A percentile compares a stretch with the other conserved stretches of the same genome.
Conservation (phyloP, 35 echinoderm and acorn worm species). For the Stichopus chloronotus region DNA sequence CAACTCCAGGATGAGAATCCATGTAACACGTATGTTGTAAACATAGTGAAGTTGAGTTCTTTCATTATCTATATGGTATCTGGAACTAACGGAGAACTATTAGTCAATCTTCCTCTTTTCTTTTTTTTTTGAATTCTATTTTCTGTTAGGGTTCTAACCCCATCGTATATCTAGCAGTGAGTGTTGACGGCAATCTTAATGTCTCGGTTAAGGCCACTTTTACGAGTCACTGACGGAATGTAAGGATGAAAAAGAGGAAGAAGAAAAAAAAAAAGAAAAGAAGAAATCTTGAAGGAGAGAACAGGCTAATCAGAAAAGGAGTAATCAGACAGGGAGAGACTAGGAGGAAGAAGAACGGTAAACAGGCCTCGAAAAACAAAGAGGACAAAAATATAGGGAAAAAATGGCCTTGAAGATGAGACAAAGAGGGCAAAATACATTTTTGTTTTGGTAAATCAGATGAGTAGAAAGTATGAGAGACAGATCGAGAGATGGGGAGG, state of each 20-base stretch:
- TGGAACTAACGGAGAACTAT: too few species aligned
- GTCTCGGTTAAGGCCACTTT: constrained; percentile 2
- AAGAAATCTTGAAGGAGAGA: not conserved
- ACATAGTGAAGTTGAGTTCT: too few species aligned
- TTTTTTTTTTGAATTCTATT: too few species aligned
- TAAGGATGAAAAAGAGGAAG: not conserved
- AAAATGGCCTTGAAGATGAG: not conserved
- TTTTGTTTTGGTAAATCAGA: too few species aligned
- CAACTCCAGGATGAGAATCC: too few species aligned
- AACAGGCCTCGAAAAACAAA: not conserved
- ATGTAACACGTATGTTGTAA: too few species aligned
- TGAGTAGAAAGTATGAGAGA: too few species aligned
- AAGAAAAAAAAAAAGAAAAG: not conserved
- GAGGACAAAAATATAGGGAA: not conserved
- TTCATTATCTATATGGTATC: too few species aligned
- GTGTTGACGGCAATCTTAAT: not conserved
- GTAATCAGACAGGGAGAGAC: too few species aligned
- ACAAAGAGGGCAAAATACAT: not conserved
- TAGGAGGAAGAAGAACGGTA: not conserved
- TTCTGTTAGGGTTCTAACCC: too few species aligned
- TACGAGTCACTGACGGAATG: constrained; percentile 5
- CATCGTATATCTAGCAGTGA: not conserved
- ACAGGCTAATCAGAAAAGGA: not conserved
- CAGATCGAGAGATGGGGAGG: too few species aligned
- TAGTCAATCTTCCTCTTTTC: too few species aligned